Base-by-base conservation (phyloP, 2,797 vertebrate species). In the Cossypha niveicapilla region DNA sequence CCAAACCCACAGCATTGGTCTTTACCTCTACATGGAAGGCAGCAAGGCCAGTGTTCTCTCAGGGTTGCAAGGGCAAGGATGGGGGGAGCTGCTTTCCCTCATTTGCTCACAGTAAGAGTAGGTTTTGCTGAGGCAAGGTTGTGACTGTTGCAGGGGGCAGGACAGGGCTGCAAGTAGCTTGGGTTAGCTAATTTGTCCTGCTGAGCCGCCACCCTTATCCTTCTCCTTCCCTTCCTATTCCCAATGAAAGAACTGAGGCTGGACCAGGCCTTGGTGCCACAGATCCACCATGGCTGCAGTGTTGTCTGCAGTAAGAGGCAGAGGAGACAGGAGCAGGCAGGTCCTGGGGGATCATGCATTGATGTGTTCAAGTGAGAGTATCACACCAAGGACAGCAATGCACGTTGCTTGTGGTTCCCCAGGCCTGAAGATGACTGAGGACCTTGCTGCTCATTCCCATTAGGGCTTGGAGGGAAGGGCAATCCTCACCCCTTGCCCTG, bases 301-400 rank as follows among this genome's bases (percentile, higher is more conserved):
- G 53, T 39, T 75, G 34, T 21, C 56, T 74, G 77, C 51, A 27
- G 78, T 24, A 24, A 57, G 42, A 91, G 42, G 39, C 27, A 25
- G 47, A 68, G 16, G 60, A 41, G 39, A 15, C 13, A 22, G 14
- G 10, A 48, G 28, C 0, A 0, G 7, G 10, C 50, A 24, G 14
- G 25, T 51, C 68, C 51, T 16, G 9, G 24, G 8, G 61, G 45
- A 16, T 37, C 1, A 7, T 10, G 25, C 17, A 41, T 3, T 53
- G 62, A 70, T 25, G 8, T 50, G 48, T 67, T 83, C 35, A 37
- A 34, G 19, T 4, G 17, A 61, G 24, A 72, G 13, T 51, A 65
- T 54, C 32, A 2, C 41, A 44, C n/a, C 50, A 50, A 47, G 42
- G 65, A 60, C 35, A 82, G 27, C 32, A 21, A 12, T 9, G 34